phyloP scores from a whole-genome alignment of 2,113 vertebrate species.

The Tragulus kanchil region DNA sequence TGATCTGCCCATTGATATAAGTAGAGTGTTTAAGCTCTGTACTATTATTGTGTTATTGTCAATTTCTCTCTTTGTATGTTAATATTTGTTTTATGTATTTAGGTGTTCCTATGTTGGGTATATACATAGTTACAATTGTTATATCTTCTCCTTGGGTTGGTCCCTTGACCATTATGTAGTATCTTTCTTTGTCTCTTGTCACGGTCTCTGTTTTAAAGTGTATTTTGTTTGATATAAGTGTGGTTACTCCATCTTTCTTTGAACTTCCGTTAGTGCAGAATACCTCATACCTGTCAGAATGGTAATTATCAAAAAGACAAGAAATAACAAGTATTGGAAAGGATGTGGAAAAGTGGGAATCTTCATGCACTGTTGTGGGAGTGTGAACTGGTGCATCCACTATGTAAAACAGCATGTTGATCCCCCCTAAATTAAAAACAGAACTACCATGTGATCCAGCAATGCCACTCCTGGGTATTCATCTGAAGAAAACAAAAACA shows the following conservation, averaged over 20 bases:
- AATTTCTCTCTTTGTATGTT: not conserved
- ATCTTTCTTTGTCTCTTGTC: not conserved
- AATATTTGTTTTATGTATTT: not conserved
- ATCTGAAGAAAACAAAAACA: not conserved
- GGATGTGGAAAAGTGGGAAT: not conserved
- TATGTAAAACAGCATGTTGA: not conserved
- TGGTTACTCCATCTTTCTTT: not conserved
- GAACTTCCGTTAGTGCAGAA: not conserved
- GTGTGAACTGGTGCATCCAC: not conserved
- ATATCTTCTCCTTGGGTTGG: not conserved
- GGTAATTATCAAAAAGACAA: not conserved
- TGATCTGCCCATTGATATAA: not conserved
- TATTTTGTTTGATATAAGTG: not conserved
- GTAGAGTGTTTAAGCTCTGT: not conserved
- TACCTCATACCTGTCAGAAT: not conserved
- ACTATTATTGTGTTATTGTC: not conserved
- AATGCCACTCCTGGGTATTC: not conserved
- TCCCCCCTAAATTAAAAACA: not conserved
- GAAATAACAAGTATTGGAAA: not conserved
- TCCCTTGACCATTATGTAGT: not conserved
- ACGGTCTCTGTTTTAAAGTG: not conserved
- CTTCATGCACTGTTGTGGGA: not conserved
- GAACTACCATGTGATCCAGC: not conserved
- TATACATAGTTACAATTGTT: not conserved
- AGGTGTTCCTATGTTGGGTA: not conserved